phyloP scores from a whole-genome alignment of 1,140 invertebrate genomes.

The Melanaphis sacchari region DNA sequence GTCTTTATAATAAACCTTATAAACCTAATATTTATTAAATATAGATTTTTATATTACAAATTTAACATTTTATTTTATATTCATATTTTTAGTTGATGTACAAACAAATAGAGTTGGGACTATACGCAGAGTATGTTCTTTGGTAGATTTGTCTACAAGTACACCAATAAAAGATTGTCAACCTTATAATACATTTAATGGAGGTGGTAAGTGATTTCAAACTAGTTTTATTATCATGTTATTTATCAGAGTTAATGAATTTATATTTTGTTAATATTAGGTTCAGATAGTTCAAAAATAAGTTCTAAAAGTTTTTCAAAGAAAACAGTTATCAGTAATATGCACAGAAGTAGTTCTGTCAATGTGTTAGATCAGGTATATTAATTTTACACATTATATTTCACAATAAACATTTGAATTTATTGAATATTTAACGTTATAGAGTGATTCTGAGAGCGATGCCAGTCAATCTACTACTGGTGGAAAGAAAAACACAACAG shows the following conservation, averaged over 20 bases:
- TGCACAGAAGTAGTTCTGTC: conserved; percentile 44
- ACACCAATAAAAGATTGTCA: neutral
- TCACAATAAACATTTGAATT: neutral
- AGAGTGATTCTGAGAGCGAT: conserved; percentile 55
- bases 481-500: neutral
- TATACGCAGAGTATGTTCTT: conserved; percentile 45
- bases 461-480: neutral
- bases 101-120: neutral
- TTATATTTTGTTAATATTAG: neutral
- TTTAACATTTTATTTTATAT: neutral
- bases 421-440: neutral
- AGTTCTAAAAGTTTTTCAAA: conserved; percentile 31
- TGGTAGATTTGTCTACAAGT: conserved; percentile 40
- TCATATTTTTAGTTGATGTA: conserved; percentile 40
- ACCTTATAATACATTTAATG: neutral
- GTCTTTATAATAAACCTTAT: too few relatives aligned
- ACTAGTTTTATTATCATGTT: neutral
- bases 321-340: neutral
- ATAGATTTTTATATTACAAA: too few relatives aligned
- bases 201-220: conserved; percentile 4
- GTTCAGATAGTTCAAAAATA: conserved; percentile 16
- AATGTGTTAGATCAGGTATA: conserved; percentile 17
- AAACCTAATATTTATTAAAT: neutral
- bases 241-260: neutral
- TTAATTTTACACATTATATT: neutral